A percentile compares a stretch with the other conserved stretches of the same genome.
Evolutionary conservation across 2,888 invertebrate species (phyloP).

Genomic region (Acanthosoma haemorrhoidale): DNA sequence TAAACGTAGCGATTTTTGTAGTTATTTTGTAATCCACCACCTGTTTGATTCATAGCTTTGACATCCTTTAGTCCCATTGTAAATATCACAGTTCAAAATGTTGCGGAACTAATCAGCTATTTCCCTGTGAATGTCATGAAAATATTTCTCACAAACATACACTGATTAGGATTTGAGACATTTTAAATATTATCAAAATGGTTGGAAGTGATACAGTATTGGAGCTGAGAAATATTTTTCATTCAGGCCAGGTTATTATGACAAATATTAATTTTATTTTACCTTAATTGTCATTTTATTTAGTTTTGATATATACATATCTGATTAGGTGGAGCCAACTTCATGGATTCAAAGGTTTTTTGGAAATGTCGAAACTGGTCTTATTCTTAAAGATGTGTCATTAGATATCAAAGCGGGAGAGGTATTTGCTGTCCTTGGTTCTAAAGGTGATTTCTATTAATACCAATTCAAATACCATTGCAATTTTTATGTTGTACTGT

Average conservation of each 20-base stretch:
- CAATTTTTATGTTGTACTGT: too few relatives aligned
- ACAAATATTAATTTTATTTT: neutral
- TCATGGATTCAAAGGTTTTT: conserved; percentile 68
- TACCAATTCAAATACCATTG: too few relatives aligned
- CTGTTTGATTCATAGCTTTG: neutral
- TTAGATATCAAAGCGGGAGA: conserved; percentile 88
- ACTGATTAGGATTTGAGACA: too few relatives aligned
- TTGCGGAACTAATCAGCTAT: neutral
- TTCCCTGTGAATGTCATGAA: neutral
- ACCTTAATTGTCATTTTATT: neutral
- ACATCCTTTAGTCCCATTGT: neutral
- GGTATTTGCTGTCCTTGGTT: conserved; percentile 86
- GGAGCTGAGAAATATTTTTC: conserved; percentile 81
- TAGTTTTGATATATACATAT: neutral
- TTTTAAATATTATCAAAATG: conserved; percentile 38
- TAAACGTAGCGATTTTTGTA: neutral
- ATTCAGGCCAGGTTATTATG: conserved; percentile 71
- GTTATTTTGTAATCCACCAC: neutral
- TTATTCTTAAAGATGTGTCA: conserved; percentile 88
- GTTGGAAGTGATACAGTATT: conserved; percentile 73
- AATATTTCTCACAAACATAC: neutral
- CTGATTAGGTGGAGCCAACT: conserved; percentile 67
- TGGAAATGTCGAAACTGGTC: conserved; percentile 72
- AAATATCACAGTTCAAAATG: neutral
- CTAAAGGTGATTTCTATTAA: conserved; percentile 81